These are phyloP conservation scores for Deroptyus accipitrinus DNA, from an alignment of 2,113 vertebrate species.

Conservation along the genomic window DNA sequence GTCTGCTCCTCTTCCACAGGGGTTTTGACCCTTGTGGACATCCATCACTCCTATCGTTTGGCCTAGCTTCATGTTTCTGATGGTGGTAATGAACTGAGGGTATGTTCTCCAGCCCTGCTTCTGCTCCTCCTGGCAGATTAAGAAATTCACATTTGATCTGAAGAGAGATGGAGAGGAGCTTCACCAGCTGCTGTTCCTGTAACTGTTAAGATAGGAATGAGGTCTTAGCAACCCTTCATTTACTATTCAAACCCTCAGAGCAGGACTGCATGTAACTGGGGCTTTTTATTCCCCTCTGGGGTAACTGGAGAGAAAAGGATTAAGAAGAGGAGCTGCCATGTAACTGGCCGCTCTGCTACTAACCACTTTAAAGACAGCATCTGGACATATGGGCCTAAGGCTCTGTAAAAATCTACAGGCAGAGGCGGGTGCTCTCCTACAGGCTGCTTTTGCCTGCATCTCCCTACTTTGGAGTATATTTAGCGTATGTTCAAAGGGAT, in stretches of 20 bases:
- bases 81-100: neutral
- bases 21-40: neutral
- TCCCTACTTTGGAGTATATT: neutral
- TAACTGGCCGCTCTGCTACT: neutral
- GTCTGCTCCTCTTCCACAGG: neutral
- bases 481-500: neutral
- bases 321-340: neutral
- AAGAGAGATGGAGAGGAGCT: constrained; percentile 16
- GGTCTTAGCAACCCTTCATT: constrained; percentile 44
- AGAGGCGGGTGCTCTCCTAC: neutral
- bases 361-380: neutral
- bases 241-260: constrained; percentile 55
- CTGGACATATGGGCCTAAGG: neutral
- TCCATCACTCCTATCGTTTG: neutral
- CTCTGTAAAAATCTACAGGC: neutral
- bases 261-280: neutral
- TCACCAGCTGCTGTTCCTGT: constrained; percentile 2
- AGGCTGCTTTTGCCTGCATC: neutral
- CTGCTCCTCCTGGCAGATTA: neutral
- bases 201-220: constrained; percentile 52
- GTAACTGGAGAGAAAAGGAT: constrained; percentile 28
- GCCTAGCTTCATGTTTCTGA: neutral
- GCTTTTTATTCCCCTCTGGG: neutral
- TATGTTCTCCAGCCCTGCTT: neutral
- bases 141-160: constrained; percentile 36